These are phyloP conservation scores for Cottoperca gobio DNA, from an alignment of 2,797 vertebrate species.

Conservation along the genomic window DNA sequence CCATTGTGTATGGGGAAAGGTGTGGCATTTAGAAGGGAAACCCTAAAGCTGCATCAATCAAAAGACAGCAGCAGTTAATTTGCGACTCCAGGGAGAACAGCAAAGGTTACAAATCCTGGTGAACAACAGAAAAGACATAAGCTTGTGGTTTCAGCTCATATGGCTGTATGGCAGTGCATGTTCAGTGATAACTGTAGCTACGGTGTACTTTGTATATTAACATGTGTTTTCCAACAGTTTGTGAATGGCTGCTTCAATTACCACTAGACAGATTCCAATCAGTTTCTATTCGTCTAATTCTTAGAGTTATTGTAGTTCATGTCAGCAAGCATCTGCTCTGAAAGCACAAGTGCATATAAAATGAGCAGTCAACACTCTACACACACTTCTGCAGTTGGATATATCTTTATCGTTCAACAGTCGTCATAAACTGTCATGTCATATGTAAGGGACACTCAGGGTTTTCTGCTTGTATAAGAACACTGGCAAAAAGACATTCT, in stretches of 20 bases:
- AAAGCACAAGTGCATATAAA: conserved; percentile 59
- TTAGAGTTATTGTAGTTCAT: conserved; percentile 55
- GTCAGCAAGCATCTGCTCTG: conserved; percentile 50
- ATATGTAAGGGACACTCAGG: conserved; percentile 24
- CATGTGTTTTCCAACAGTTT: conserved; percentile 10
- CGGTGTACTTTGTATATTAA: conserved; percentile 24
- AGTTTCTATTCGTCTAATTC: conserved; percentile 51
- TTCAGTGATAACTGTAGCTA: conserved; percentile 36
- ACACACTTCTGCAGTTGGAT: conserved; percentile 45
- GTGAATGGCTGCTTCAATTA: conserved; percentile 30
- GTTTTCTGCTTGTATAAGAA: conserved; percentile 28
- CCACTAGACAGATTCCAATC: conserved; percentile 39
- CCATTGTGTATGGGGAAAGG: conserved; percentile 56
- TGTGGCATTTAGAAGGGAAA: conserved; percentile 74
- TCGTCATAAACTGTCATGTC: conserved; percentile 43
- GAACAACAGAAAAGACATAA: conserved; percentile 46
- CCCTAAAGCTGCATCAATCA: conserved; percentile 68
- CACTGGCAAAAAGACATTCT: conserved; percentile 19
- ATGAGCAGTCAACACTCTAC: conserved; percentile 38
- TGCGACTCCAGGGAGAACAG: conserved; percentile 54
- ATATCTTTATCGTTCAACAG: conserved; percentile 53
- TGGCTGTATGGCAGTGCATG: not conserved
- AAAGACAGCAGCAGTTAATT: conserved; percentile 42
- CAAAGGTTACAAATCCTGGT: conserved; percentile 67
- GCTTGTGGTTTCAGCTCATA: conserved; percentile 15